Conservation (phyloP, 2,888 invertebrate genomes). For the Macropis europaea region DNA sequence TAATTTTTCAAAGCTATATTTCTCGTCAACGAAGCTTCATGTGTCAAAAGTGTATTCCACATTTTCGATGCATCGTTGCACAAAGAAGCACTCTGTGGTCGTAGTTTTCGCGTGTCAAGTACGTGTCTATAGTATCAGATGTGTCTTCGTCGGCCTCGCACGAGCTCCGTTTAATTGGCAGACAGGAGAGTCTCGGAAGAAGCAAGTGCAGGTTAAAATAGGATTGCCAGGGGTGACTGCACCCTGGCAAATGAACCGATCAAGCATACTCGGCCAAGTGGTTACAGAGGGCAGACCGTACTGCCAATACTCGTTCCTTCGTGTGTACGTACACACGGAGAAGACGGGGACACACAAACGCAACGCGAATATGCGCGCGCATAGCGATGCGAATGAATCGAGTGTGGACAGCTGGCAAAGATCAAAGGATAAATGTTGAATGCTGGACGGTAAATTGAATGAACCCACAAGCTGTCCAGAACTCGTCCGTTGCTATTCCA, state of each 20-base stretch:
- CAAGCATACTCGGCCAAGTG: slow-evolving; percentile 63
- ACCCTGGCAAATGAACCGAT: slow-evolving; percentile 63
- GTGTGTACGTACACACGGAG: background rate
- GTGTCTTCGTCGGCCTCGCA: slow-evolving; percentile 13
- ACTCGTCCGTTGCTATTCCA: no score
- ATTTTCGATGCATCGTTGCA: no score
- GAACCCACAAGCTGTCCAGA: background rate
- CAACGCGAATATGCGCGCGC: background rate
- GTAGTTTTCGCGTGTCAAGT: no score
- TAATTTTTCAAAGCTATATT: no score
- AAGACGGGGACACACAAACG: background rate
- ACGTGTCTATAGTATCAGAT: slow-evolving; percentile 6
- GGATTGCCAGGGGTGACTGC: slow-evolving; percentile 43
- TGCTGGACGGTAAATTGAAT: slow-evolving; percentile 8
- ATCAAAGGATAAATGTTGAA: slow-evolving; percentile 51
- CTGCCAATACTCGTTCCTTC: background rate
- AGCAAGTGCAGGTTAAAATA: slow-evolving; percentile 42
- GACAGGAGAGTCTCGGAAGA: slow-evolving; percentile 44
- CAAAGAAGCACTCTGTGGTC: no score
- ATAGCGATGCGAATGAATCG: slow-evolving; percentile 5
- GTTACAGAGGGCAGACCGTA: slow-evolving; percentile 54
- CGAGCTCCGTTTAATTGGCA: slow-evolving; percentile 55
- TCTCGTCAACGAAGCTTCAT: no score
- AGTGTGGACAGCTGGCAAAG: slow-evolving; percentile 21
- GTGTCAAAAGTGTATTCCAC: no score